A percentile compares a stretch with the other conserved stretches of the same genome.
phyloP scores from a whole-genome alignment of 2,888 invertebrate genomes.

The Idaea biselata region DNA sequence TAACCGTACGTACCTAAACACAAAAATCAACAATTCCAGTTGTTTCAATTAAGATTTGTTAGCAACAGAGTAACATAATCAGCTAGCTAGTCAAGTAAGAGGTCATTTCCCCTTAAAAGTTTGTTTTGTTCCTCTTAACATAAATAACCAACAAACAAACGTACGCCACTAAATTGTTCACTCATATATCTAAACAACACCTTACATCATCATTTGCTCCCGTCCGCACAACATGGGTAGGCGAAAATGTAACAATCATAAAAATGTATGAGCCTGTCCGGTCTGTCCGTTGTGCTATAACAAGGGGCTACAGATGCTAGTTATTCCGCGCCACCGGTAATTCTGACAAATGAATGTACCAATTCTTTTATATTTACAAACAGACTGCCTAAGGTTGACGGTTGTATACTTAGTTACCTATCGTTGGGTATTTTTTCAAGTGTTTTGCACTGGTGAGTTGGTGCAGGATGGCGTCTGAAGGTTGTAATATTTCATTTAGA shows the following conservation, averaged over 20 bases:
- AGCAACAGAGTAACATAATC: too few relatives aligned
- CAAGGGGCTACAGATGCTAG: constrained; percentile 39
- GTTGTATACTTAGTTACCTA: background rate
- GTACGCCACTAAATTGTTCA: background rate
- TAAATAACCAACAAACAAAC: background rate
- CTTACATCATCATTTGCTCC: constrained; percentile 17
- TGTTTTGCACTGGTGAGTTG: too few relatives aligned
- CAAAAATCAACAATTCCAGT: too few relatives aligned
- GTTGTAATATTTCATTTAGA: too few relatives aligned
- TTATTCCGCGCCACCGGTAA: constrained; percentile 77
- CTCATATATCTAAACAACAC: constrained; percentile 5
- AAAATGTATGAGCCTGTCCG: constrained; percentile 77
- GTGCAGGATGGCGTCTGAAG: too few relatives aligned
- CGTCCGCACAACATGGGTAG: constrained; percentile 63
- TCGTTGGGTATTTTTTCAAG: background rate
- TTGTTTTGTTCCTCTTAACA: background rate
- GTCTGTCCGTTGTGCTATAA: constrained; percentile 58
- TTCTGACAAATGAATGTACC: constrained; percentile 70
- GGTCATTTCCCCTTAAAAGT: too few relatives aligned
- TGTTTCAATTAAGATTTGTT: too few relatives aligned
- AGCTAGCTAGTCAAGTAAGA: too few relatives aligned
- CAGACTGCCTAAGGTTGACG: background rate
- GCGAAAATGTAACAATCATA: constrained; percentile 70
- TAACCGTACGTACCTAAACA: too few relatives aligned
- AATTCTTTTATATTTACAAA: constrained; percentile 50